Evolutionary conservation across 2,888 invertebrate genomes (phyloP), one percentile per base, ranked within the genome.

Genomic region (Machimus rusticus): DNA sequence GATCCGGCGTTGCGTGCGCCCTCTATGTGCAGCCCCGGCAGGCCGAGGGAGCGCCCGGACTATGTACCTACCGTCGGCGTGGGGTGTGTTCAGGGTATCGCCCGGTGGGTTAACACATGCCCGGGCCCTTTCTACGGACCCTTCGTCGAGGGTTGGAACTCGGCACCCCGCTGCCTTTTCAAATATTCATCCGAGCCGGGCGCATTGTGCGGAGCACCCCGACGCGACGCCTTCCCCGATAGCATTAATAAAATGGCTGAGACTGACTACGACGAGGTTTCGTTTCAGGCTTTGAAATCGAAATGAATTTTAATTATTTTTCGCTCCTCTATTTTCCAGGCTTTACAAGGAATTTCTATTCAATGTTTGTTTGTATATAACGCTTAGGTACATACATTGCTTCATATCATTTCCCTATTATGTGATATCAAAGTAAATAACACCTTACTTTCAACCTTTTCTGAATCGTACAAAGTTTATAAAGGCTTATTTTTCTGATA

Each of bases 1-100:
- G 81, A 81, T 81, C 28, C 31, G 81, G 55, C 34, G 51, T 81
- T 81, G 51, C 81, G 81, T 51, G 31, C 28, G n/a, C 86, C 31
- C 28, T 39, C 39, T 76, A 76, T 86, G 86, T 74, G 46, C 55
- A 74, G 43, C 5, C 31, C 34, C 34, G 6, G 34, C 51, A 14
- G 14, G 51, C 2, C n/a, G n/a, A 43, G 43, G 43, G 43, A 46
- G 43, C 43, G 51, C 51, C 51, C n/a, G 51, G 28, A 23, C 1
- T 55, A 55, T 19, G 19, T 55, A n/a, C 19, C 12, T 55, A n/a
- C 19, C 12, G 39, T 1, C 12, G 12, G 2, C 2, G 23, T 66
- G 28, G 23, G 23, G 66, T 28, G 66, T 66, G 66, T 66, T 66
- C 8, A 12, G 28, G 3, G 23, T 23, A 66, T 66, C 23, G 9